phyloP scores from a whole-genome alignment of 2,888 invertebrate species.

The Quadroppia sp. region DNA sequence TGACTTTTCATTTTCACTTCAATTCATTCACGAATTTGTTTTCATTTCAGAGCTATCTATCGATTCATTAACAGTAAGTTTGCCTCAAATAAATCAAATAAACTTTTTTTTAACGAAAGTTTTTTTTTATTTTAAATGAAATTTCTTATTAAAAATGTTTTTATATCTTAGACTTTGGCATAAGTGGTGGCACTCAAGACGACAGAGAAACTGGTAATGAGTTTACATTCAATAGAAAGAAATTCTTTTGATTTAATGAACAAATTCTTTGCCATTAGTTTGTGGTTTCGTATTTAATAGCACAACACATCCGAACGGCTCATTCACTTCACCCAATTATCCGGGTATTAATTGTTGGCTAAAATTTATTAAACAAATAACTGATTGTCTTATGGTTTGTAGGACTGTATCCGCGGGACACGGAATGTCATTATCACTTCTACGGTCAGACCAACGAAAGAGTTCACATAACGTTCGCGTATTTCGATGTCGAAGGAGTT shows the following conservation, averaged over 20 bases:
- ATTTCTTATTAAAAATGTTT: too few species aligned
- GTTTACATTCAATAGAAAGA: neutral
- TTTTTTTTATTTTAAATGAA: too few species aligned
- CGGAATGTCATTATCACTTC: constrained; percentile 54
- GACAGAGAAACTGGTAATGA: constrained; percentile 11
- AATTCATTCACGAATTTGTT: neutral
- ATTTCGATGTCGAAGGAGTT: constrained; percentile 91
- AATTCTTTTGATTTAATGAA: neutral
- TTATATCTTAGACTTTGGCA: constrained; percentile 6
- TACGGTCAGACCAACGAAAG: constrained; percentile 51
- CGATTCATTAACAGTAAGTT: constrained; percentile 29
- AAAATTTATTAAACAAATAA: constrained; percentile 48
- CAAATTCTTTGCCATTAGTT: constrained; percentile 50
- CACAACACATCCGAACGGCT: constrained; percentile 67
- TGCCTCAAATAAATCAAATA: neutral
- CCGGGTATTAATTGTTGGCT: constrained; percentile 60
- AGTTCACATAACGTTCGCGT: constrained; percentile 65
- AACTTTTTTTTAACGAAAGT: too few species aligned
- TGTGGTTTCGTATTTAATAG: constrained; percentile 85
- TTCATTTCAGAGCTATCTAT: constrained; percentile 9
- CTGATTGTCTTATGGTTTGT: neutral
- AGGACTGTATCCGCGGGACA: constrained; percentile 51
- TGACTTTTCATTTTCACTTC: neutral
- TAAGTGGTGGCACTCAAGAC: constrained; percentile 15
- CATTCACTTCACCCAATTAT: constrained; percentile 81